Percentiles rank a stretch among this genome's conserved stretches.
These are phyloP conservation scores for Peucedramus taeniatus DNA, from an alignment of 2,113 vertebrate species.

Conservation along the genomic window DNA sequence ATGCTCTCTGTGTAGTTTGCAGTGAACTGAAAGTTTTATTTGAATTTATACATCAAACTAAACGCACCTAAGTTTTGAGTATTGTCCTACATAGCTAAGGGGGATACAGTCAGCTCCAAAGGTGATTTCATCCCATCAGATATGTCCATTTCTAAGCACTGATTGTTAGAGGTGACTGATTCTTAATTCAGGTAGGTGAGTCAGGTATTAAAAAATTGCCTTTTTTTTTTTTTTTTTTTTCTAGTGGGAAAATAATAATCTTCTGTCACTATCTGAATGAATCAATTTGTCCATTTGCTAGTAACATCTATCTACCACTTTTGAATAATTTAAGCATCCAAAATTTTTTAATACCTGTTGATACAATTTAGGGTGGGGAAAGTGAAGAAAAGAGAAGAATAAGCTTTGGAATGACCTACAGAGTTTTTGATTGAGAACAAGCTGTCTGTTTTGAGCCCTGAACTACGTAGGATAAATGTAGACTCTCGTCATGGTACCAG, in stretches of 20 bases:
- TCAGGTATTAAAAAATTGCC: not conserved
- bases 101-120: not conserved
- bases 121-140: not conserved
- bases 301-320: not conserved
- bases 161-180: not conserved
- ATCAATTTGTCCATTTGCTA: accelerated
- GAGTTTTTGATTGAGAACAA: not conserved
- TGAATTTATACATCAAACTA: not conserved
- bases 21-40: not conserved
- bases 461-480: not conserved
- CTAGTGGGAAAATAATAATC: not conserved
- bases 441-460: not conserved
- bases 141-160: not conserved
- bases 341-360: accelerated
- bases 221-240: not conserved
- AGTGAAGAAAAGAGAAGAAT: not conserved
- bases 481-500: not conserved
- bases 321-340: not conserved
- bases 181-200: not conserved
- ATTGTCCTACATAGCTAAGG: not conserved
- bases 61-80: not conserved
- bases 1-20: not conserved
- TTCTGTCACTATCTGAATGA: not conserved
- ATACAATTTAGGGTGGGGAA: accelerated
- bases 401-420: not conserved